These are phyloP conservation scores for Ciconia maguari DNA, from an alignment of 2,113 vertebrate genomes.

Conservation along the genomic window DNA sequence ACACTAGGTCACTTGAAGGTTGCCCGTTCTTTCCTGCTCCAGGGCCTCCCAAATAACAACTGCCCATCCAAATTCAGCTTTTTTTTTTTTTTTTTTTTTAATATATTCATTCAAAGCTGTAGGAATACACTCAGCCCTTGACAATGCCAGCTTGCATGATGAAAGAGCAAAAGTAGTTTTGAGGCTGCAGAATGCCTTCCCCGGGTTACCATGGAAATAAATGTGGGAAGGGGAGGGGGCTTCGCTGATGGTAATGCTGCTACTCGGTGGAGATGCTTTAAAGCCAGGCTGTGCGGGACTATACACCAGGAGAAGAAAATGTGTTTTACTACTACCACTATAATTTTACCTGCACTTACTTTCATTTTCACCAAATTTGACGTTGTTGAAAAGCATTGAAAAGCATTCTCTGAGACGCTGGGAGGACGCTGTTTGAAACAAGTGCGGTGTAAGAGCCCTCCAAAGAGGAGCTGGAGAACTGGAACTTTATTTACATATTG, in stretches of 20 bases:
- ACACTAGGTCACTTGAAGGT: conserved; percentile 57
- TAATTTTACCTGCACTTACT: background rate
- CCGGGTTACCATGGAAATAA: conserved; percentile 90
- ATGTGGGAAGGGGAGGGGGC: conserved; percentile 73
- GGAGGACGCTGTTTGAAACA: background rate
- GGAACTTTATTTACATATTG: background rate
- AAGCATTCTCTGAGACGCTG: background rate
- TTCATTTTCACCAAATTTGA: background rate
- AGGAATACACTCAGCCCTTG: conserved; percentile 75
- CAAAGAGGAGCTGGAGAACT: background rate
- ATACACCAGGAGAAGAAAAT: background rate
- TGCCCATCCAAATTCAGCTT: conserved; percentile 48
- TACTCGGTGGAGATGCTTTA: background rate
- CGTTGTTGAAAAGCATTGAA: background rate
- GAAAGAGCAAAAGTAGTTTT: conserved; percentile 84
- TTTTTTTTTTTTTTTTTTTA: background rate
- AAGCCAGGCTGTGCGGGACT: background rate
- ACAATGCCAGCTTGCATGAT: conserved; percentile 79
- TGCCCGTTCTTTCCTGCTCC: background rate
- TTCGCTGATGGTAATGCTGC: conserved; percentile 34
- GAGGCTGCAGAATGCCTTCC: conserved; percentile 85
- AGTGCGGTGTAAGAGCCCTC: accelerated
- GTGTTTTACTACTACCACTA: background rate
- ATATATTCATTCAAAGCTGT: conserved; percentile 62
- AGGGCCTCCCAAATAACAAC: conserved; percentile 53